Evolutionary conservation across 2,113 vertebrate species (phyloP).

Genomic region (Rallus limicola): DNA sequence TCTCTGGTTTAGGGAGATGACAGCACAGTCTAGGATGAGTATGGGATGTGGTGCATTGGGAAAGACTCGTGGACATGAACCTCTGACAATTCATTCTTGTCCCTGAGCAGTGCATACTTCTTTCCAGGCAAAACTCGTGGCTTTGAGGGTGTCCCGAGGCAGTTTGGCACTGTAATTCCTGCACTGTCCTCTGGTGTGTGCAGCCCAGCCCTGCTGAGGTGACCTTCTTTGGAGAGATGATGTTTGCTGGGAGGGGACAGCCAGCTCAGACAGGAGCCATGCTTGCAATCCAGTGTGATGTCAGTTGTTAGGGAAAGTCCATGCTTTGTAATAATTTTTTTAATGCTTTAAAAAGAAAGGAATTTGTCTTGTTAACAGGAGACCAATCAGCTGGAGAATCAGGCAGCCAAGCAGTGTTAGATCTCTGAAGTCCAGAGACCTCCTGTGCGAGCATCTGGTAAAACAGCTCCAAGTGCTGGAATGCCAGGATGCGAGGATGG

Average conservation of each 20-base stretch:
- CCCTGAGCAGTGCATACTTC: background rate
- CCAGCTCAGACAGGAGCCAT: rapidly evolving
- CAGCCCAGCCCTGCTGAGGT: background rate
- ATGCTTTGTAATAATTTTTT: background rate
- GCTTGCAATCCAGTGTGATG: background rate
- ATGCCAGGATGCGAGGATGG: background rate
- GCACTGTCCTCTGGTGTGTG: background rate
- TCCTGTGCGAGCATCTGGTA: background rate
- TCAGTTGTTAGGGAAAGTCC: background rate
- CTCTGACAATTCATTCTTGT: background rate
- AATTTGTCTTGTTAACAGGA: background rate
- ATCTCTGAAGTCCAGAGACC: background rate
- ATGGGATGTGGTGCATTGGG: background rate
- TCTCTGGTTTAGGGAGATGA: background rate
- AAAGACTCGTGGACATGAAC: background rate
- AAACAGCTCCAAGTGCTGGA: background rate
- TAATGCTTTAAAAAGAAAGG: background rate
- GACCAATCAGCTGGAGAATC: background rate
- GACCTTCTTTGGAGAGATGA: background rate
- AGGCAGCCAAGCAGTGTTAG: background rate
- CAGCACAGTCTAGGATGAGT: background rate
- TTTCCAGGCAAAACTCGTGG: background rate
- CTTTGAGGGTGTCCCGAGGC: background rate
- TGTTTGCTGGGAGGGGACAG: background rate
- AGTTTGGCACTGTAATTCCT: background rate